Base-by-base conservation (phyloP, 2,888 invertebrate species). In the Myathropa florea region DNA sequence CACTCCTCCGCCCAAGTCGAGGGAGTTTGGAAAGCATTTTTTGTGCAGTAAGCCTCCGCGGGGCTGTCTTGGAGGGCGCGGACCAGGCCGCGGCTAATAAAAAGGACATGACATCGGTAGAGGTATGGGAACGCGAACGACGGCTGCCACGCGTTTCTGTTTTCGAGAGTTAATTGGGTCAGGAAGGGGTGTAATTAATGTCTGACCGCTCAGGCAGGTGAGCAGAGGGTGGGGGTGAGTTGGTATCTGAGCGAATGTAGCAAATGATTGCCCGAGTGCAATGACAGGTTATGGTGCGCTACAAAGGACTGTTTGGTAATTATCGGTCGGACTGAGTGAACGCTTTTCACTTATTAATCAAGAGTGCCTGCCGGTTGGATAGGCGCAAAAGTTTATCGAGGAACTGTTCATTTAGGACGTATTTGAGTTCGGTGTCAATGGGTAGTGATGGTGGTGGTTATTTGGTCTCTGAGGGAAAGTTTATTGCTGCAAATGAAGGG, bases 121-220 rank as follows among this genome's bases (percentile, higher is more conserved):
- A 24, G 14, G 24, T 12, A 36, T 33, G 24, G 24, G 6, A 64
- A 36, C 36, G 36, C 26, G 46, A 63, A 70, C 18, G 53, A 53
- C 18, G 67, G 18, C 14, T 24, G 36, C 28, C 46, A 46, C 28
- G 28, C 60, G 60, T 55, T 73, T 80, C 24, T 53, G 53, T 55
- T 71, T 46, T 73, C 36, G 28, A 72, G 18, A 46, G 24, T 67
- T 73, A 80, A 80, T 73, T 80, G 61, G 80, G 80, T 72, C 80
- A 36, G 46, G 46, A 57, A 23, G 57, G 24, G 72, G 21, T 73
- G 59, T 73, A 72, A 72, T 60, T 80, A 59, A 67, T 80, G 60
- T 30, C 70, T 68, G 67, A 67, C 33, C 26, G 53, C 9, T 4
- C 1, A 18, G 36, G 21, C n/a, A n/a, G 53, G 26, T 24, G 14